Evolutionary conservation across 2,797 vertebrate genomes (phyloP).

Genomic region (Sebastes minor): DNA sequence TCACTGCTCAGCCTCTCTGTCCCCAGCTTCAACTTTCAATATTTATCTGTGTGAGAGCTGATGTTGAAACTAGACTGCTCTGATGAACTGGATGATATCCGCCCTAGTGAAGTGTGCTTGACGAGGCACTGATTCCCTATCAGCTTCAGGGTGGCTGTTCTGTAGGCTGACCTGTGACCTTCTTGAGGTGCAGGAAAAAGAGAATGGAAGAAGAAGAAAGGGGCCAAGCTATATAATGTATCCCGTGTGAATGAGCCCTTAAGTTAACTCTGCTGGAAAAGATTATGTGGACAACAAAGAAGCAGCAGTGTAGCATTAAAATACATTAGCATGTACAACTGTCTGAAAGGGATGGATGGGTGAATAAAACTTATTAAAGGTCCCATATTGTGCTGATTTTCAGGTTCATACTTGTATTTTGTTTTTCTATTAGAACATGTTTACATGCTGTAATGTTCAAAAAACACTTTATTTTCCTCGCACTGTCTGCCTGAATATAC

Average conservation of each 20-base stretch:
- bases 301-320: neutral
- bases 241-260: neutral
- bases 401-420: too few species aligned
- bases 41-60: constrained; percentile 5
- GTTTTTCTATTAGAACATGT: too few species aligned
- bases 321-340: neutral
- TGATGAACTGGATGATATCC: neutral
- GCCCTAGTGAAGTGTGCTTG: neutral
- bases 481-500: too few species aligned
- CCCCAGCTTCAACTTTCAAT: neutral
- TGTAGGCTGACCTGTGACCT: neutral
- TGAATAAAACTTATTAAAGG: neutral
- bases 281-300: neutral
- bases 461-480: too few species aligned
- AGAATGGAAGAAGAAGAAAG: neutral
- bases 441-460: too few species aligned
- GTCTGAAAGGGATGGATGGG: neutral
- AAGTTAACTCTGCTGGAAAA: neutral
- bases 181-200: neutral
- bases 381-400: too few species aligned
- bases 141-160: neutral
- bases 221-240: neutral
- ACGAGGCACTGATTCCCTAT: neutral
- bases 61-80: neutral
- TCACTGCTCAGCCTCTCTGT: neutral